Base-by-base conservation (phyloP, 2,888 invertebrate genomes). In the Nymphalis c-album region DNA sequence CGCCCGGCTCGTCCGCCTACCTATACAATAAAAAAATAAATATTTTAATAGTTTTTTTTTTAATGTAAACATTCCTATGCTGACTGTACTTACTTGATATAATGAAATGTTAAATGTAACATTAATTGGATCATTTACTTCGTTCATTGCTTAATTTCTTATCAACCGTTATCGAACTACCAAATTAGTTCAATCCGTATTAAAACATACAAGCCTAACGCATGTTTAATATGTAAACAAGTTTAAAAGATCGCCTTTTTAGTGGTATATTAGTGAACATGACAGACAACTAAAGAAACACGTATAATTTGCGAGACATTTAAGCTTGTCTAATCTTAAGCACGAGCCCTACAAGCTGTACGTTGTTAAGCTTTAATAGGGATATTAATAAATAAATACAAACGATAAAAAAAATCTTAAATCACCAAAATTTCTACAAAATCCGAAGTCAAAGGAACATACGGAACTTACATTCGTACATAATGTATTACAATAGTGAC, bases 191-290 rank as follows among this genome's bases (percentile, higher is more conserved):
- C 53, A 53, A 17, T 53, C 16, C 26, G 26, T 53, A 53, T 53
- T 53, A 53, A 50, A 59, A 51, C 59, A 35, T 22, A 26, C 20
- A 35, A 63, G n/a, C 8, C 40, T 45, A 35, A 26, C 51, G 60
- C 40, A 26, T n/a, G 18, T 18, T 18, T 13, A 65, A 47, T 59
- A 65, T 50, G 53, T 62, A 62, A 62, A 53, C 50, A 45, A 18
- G 45, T 53, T n/a, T 53, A 45, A 51, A 46, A 31, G 22, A 51
- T 59, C 17, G 53, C 53, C 53, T 53, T 53, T 17, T 53, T 53
- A 26, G 53, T 53, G 22, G 13, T 22, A 51, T 31, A 53, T 17
- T 31, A 53, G 17, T 17, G 22, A 50, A 50, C 50, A 18, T 51
- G 22, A 51, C 7, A 53, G 16, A 53, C 7, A 17, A 7, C 31